Percentiles rank a stretch among this genome's conserved stretches.
phyloP scores from a whole-genome alignment of 2,113 vertebrate genomes.

The Syngnathoides biaculeatus region DNA sequence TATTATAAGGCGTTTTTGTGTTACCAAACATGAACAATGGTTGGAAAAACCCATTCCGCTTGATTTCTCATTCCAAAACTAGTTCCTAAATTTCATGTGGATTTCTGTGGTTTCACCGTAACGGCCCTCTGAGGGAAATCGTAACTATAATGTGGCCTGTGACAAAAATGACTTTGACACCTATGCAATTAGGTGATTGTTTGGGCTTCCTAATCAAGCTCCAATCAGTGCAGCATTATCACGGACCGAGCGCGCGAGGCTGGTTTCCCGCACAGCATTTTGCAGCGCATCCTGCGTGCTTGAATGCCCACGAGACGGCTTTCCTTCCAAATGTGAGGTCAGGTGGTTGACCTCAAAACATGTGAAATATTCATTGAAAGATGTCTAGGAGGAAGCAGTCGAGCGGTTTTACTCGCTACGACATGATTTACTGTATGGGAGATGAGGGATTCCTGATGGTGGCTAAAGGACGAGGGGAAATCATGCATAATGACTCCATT shows the following conservation, averaged over 20 bases:
- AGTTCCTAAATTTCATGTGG: too few species aligned
- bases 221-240: background rate
- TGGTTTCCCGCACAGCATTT: background rate
- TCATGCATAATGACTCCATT: conserved; percentile 18
- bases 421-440: background rate
- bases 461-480: background rate
- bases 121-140: too few species aligned
- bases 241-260: background rate
- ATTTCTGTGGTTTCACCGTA: too few species aligned
- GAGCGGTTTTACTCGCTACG: conserved; percentile 10
- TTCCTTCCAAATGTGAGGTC: conserved; percentile 32
- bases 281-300: too few species aligned
- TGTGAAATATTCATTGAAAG: conserved; percentile 55
- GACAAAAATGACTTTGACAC: too few species aligned
- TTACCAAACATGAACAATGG: too few species aligned
- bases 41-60: too few species aligned
- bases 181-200: background rate
- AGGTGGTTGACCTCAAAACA: conserved; percentile 22
- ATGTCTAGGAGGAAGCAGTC: conserved; percentile 24
- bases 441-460: background rate
- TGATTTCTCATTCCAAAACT: too few species aligned
- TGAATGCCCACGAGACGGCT: conserved; percentile 13
- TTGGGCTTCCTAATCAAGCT: background rate
- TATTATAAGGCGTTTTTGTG: too few species aligned
- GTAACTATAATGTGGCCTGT: too few species aligned